These are phyloP conservation scores for Zalophus californianus DNA, from an alignment of 2,797 vertebrate genomes.

Conservation along the genomic window DNA sequence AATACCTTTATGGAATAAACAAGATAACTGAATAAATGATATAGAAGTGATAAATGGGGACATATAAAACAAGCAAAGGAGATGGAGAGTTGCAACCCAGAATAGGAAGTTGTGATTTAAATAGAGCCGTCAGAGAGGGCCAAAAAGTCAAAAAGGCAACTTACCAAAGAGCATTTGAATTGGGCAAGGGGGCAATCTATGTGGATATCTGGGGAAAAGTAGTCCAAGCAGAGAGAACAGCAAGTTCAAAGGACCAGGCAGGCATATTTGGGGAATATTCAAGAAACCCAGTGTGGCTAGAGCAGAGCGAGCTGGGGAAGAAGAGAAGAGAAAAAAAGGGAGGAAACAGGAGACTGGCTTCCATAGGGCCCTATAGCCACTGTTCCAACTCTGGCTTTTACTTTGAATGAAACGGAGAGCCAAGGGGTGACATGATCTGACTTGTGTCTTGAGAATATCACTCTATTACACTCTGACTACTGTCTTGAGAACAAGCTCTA, in stretches of 20 bases:
- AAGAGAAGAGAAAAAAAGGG: neutral
- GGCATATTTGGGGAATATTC: neutral
- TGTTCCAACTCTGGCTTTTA: neutral
- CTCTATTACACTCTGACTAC: neutral
- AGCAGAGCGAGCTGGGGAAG: neutral
- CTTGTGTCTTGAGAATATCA: neutral
- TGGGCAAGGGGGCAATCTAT: neutral
- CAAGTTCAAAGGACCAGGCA: neutral
- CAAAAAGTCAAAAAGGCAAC: neutral
- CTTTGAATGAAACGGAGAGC: neutral
- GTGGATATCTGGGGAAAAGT: neutral
- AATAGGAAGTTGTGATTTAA: neutral
- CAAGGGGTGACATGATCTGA: too few species aligned
- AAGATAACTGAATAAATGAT: neutral
- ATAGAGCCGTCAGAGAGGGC: neutral
- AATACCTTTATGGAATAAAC: neutral
- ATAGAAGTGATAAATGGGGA: neutral
- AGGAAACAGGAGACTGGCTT: neutral
- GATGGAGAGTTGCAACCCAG: neutral
- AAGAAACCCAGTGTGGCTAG: neutral
- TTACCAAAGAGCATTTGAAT: neutral
- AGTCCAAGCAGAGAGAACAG: neutral
- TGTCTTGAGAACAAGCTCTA: neutral
- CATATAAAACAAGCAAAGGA: neutral
- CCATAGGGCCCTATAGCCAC: neutral